Base-by-base conservation (phyloP, 2,797 vertebrate genomes). In the Columba guinea region DNA sequence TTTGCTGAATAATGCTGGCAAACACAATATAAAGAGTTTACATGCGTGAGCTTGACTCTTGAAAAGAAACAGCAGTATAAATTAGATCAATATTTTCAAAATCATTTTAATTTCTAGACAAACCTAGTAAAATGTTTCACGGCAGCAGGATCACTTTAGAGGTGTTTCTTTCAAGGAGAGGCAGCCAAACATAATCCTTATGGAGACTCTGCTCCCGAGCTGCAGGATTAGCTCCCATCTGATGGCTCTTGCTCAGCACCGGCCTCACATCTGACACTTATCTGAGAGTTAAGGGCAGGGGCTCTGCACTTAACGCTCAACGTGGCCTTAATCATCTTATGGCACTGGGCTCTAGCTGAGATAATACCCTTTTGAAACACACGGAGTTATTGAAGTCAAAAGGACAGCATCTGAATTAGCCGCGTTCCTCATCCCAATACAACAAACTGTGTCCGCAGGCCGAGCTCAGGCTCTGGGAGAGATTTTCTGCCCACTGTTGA, bases 1-100 rank as follows among this genome's bases (percentile, higher is more conserved):
- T 48, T 90, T 87, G 21, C 41, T 76, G 55, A 87, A 68, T 73
- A 87, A 86, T n/a, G 10, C 46, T 55, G 20, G 28, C 21, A 89
- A 84, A 60, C 41, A 37, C 44, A 64, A 68, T 74, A 67, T 79
- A 28, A 37, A 35, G n/a, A 41, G 4, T 73, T 84, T 84, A 55
- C 41, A 46, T 46, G 59, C 13, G 58, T 19, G 10, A 58, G 12
- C 8, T 49, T 69, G 27, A 11, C 20, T 68, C 51, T 76, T 64
- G 9, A 82, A 71, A 70, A 81, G 20, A 84, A 90, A 71, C 12
- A 63, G 24, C 44, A 64, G 13, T 63, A 44, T 59, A 67, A 86
- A 64, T 15, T 68, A n/a, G 34, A 87, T 60, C 41, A 84, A 32
- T 24, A 68, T 15, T 51, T 34, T 49, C 6, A 30, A 87, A 76